phyloP scores from a whole-genome alignment of 2,888 invertebrate genomes.

The Brassicogethes aeneus region DNA sequence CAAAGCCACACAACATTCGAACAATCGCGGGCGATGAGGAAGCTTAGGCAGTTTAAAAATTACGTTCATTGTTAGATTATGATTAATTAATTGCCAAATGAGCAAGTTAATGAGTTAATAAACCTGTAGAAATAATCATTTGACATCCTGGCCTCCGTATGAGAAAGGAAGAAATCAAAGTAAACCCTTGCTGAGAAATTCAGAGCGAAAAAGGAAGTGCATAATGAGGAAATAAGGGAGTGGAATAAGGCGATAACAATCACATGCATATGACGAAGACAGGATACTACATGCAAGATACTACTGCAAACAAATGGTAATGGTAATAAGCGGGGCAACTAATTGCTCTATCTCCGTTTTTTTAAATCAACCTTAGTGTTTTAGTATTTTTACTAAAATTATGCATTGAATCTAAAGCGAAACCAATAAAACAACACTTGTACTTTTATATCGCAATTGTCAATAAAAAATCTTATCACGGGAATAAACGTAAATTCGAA shows the following conservation, averaged over 20 bases:
- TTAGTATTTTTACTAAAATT: no score
- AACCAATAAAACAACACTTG: no score
- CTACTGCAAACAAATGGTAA: not conserved
- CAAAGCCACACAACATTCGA: no score
- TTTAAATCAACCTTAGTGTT: no score
- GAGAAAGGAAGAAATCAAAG: conserved; percentile 35
- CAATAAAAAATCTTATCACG: conserved; percentile 31
- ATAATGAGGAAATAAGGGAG: conserved; percentile 38
- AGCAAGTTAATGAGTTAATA: conserved; percentile 1
- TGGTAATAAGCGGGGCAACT: not conserved
- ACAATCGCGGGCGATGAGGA: no score
- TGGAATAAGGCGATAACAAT: conserved; percentile 22
- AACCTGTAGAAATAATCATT: conserved; percentile 22
- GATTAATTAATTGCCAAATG: not conserved
- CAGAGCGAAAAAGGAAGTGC: conserved; percentile 35
- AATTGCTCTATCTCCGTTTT: no score
- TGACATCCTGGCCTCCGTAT: conserved; percentile 30
- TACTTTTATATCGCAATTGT: conserved; percentile 27
- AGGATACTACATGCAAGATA: conserved; percentile 12
- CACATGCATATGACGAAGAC: conserved; percentile 18
- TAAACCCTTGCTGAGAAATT: conserved; percentile 36
- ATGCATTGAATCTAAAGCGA: no score
- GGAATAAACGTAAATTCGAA: conserved; percentile 31
- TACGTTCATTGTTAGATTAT: no score
- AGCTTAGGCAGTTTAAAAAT: no score